Evolutionary conservation across 2,797 vertebrate genomes (phyloP).

Genomic region (Sebastes ruberrimus): DNA sequence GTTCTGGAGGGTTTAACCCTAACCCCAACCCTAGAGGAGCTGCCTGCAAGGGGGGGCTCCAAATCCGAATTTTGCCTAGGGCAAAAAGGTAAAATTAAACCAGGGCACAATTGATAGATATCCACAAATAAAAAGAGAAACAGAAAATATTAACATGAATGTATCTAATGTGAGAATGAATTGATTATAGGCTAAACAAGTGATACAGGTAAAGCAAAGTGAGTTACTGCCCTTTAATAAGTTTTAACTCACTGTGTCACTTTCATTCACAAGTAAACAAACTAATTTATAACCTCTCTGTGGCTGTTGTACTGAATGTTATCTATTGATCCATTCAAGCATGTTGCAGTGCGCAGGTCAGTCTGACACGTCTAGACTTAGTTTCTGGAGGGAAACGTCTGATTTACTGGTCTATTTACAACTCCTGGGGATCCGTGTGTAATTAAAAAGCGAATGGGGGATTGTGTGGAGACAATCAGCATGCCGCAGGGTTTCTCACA

Average conservation of each 20-base stretch:
- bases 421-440: constrained; percentile 42
- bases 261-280: neutral
- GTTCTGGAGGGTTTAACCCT: too few species aligned
- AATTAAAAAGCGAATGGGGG: constrained; percentile 69
- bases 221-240: neutral
- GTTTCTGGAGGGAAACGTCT: constrained; percentile 27
- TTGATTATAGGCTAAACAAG: neutral
- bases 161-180: neutral
- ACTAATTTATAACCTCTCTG: neutral
- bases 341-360: neutral
- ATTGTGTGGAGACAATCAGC: constrained; percentile 71
- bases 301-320: neutral
- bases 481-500: constrained; percentile 65
- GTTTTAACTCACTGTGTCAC: neutral
- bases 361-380: neutral
- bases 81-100: neutral
- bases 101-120: neutral
- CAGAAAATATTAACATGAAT: neutral
- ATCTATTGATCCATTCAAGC: neutral
- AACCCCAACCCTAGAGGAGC: too few species aligned
- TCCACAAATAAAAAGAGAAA: neutral
- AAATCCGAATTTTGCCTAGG: too few species aligned
- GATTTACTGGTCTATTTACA: constrained; percentile 40
- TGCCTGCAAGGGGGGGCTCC: too few species aligned
- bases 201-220: neutral